Evolutionary conservation across 2,888 invertebrate species (phyloP), one percentile per base, ranked within the genome.

Genomic region (Xiphydria camelus): DNA sequence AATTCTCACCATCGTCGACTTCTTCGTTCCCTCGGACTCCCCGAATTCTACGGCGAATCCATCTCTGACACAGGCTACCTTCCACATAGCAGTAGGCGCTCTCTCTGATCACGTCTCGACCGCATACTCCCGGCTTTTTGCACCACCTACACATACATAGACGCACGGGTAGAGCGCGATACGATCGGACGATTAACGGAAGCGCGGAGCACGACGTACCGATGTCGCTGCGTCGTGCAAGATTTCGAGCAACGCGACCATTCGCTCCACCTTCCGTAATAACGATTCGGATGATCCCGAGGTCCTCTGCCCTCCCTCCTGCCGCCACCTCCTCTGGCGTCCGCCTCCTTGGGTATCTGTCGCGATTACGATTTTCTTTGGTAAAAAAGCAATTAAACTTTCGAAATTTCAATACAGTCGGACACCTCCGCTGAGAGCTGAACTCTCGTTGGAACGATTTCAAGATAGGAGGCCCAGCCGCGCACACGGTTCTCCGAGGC

Each of bases 71-170:
- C 64, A 84, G 84, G 41, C 89, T 88, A 39, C 88, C 89, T 55
- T 89, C 87, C 26, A 87, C 82, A 69, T 89, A 91, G 70, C 94
- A 95, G 66, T 88, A 89, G 2, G 92, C 91, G 4, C 88, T 88
- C 76, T 94, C 91, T 49, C 85, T 83, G 40, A 94, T 83, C 25
- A 88, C 83, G 67, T 87, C 86, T 32, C 83, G 84, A 1, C 87
- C 87, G 64, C 94, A 95, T 57, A 89, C 79, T 6, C 84, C 82
- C 1, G 83, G 83, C 61, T 83, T 83, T 62, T 83, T 83, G 74
- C 94, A 94, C 67, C 84, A 83, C 71, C 92, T 88, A 64, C 42
- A 41, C 35, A 19, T 4, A 3, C 20, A 42, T n/a, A n/a, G n/a
- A n/a, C 7, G 7, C 9, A n/a, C 7, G 7, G 14, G 14, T 12